Evolutionary conservation across 2,797 vertebrate genomes (phyloP).

Genomic region (Spinus pinus): DNA sequence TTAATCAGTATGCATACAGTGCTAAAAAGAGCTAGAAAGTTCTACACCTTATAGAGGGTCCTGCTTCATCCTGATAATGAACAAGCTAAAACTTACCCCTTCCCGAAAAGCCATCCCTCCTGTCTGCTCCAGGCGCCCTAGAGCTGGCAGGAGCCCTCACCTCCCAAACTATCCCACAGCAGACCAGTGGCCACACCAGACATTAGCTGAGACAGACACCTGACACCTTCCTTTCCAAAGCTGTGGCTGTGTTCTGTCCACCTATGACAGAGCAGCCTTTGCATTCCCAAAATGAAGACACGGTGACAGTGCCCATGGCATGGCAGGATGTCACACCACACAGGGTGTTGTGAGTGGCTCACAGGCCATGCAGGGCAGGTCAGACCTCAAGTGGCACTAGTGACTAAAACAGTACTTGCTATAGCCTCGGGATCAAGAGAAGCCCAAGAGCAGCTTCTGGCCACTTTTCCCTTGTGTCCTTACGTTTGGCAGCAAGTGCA

Average conservation of each 20-base stretch:
- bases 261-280: background rate
- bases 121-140: background rate
- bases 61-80: background rate
- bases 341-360: background rate
- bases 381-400: background rate
- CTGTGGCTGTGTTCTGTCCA: background rate
- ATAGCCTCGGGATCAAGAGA: background rate
- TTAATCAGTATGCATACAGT: background rate
- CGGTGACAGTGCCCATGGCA: rapidly evolving
- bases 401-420: background rate
- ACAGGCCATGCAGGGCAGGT: background rate
- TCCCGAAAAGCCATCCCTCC: background rate
- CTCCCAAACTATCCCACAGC: background rate
- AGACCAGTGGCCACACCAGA: background rate
- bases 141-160: background rate
- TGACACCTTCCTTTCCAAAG: background rate
- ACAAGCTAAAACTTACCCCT: background rate
- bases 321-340: rapidly evolving
- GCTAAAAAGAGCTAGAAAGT: background rate
- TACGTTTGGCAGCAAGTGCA: background rate
- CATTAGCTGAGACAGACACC: rapidly evolving
- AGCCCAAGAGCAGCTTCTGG: background rate
- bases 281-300: background rate
- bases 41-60: background rate
- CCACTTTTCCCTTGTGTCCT: background rate